phyloP scores from a whole-genome alignment of 2,888 invertebrate genomes.

The Acanthosepion esculentum region DNA sequence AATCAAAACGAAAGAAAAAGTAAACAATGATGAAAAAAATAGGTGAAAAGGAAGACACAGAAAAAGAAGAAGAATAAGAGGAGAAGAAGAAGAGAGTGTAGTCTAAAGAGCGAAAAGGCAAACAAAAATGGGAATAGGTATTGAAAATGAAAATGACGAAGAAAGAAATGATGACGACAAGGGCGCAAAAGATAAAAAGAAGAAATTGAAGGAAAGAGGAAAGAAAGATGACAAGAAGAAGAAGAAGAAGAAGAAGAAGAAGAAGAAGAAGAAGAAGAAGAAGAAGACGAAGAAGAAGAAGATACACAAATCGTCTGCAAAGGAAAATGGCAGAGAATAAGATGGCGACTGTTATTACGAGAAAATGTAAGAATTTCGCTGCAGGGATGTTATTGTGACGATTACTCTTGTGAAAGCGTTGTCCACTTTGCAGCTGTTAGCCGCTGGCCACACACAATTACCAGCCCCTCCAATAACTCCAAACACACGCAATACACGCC shows the following conservation, averaged over 20 bases:
- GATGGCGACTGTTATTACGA: not conserved
- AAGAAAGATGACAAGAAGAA: not conserved
- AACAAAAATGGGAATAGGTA: too few species aligned
- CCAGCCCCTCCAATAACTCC: not conserved
- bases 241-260: not conserved
- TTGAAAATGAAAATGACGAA: too few species aligned
- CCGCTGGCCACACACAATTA: conserved; percentile 12
- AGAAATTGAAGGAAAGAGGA: too few species aligned
- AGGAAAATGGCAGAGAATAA: not conserved
- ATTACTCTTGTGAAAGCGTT: conserved; percentile 21
- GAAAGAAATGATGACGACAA: too few species aligned
- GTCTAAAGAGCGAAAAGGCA: too few species aligned
- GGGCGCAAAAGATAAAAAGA: too few species aligned
- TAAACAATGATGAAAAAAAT: too few species aligned
- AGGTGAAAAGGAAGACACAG: too few species aligned
- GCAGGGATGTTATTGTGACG: conserved; percentile 20
- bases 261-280: not conserved
- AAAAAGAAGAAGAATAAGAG: too few species aligned
- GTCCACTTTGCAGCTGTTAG: conserved; percentile 33
- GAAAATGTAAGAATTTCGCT: conserved; percentile 25
- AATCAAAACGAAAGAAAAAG: too few species aligned
- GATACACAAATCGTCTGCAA: not conserved
- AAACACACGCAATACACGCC: not conserved
- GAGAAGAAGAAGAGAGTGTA: too few species aligned
- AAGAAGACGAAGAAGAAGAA: not conserved